Evolutionary conservation across 2,888 invertebrate genomes (phyloP).

Genomic region (Eupithecia dodoneata): DNA sequence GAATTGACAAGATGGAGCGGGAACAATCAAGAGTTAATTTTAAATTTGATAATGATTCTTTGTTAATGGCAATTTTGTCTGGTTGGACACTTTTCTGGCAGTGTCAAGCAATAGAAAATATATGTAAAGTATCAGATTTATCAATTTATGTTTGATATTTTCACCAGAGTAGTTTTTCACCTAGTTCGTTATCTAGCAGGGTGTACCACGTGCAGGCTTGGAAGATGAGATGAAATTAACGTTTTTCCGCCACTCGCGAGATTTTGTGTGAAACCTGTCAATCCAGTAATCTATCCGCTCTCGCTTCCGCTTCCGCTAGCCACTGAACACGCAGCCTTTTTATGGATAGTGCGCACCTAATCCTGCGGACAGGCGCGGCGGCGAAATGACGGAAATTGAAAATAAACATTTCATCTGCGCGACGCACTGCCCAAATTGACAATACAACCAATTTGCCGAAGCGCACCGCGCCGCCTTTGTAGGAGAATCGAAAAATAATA

Average conservation of each 20-base stretch:
- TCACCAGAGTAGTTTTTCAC: too few relatives aligned
- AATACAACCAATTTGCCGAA: conserved; percentile 84
- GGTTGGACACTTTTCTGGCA: too few relatives aligned
- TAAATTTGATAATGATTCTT: too few relatives aligned
- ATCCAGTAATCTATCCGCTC: neutral
- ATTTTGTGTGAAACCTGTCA: neutral
- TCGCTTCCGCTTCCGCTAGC: neutral
- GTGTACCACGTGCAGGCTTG: too few relatives aligned
- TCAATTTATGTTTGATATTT: too few relatives aligned
- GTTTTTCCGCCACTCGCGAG: neutral
- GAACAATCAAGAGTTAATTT: too few relatives aligned
- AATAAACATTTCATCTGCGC: conserved; percentile 83
- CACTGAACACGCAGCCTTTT: conserved; percentile 6
- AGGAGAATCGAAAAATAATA: conserved; percentile 84
- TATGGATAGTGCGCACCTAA: conserved; percentile 69
- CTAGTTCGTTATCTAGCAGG: too few relatives aligned
- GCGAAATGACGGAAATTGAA: conserved; percentile 83
- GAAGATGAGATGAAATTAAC: too few relatives aligned
- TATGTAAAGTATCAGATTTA: too few relatives aligned
- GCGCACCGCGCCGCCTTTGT: conserved; percentile 82
- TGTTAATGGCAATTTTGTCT: too few relatives aligned
- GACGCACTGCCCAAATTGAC: conserved; percentile 85
- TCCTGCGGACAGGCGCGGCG: conserved; percentile 65
- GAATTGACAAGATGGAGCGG: too few relatives aligned
- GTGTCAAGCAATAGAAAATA: too few relatives aligned